phyloP scores from a whole-genome alignment of 2,113 vertebrate species.

The Takifugu flavidus region DNA sequence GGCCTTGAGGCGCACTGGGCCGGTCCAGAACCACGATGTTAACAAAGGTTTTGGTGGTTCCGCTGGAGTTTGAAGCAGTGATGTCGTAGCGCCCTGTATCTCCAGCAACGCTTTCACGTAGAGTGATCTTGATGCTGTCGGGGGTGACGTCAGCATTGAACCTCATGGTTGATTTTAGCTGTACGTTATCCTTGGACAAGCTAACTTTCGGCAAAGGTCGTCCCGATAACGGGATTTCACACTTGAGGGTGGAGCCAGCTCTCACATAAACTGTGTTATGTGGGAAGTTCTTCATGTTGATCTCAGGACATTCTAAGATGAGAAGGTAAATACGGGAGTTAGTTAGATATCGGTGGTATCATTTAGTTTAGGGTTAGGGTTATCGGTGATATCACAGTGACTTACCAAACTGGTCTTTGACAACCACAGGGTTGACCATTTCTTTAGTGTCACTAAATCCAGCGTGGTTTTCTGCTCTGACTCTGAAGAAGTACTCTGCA shows the following conservation, averaged over 20 bases:
- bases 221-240: conserved; percentile 92
- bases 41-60: conserved; percentile 89
- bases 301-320: conserved; percentile 87
- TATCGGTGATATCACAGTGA: conserved; percentile 16
- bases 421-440: conserved; percentile 83
- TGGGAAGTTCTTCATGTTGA: conserved; percentile 92
- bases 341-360: background rate
- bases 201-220: conserved; percentile 89
- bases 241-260: conserved; percentile 93
- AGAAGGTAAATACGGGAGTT: background rate
- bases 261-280: conserved; percentile 90
- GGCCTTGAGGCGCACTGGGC: conserved; percentile 88
- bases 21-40: conserved; percentile 92
- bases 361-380: background rate
- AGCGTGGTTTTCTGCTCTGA: conserved; percentile 93
- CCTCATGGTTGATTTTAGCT: conserved; percentile 90
- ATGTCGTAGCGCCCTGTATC: conserved; percentile 94
- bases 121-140: conserved; percentile 87
- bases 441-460: conserved; percentile 91
- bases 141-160: conserved; percentile 92
- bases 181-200: conserved; percentile 83
- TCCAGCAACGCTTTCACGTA: conserved; percentile 88
- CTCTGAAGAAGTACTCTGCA: conserved; percentile 93
- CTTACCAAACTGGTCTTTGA: conserved; percentile 93
- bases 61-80: conserved; percentile 90